Conservation (phyloP, 1,140 invertebrate genomes). For the Antheraea pernyi region DNA sequence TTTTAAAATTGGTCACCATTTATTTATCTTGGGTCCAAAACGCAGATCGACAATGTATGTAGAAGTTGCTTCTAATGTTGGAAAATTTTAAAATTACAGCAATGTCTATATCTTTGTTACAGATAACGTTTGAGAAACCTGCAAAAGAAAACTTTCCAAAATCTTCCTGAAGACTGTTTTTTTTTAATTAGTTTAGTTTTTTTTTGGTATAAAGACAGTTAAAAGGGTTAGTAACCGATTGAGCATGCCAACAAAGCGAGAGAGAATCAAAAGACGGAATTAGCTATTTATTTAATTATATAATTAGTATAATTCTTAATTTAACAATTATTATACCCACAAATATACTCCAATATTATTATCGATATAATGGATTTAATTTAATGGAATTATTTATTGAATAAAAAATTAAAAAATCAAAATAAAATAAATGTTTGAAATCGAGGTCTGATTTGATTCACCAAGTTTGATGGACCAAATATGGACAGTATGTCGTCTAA, state of each 20-base stretch:
- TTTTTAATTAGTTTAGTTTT: conserved; percentile 43
- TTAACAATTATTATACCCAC: conserved; percentile 22
- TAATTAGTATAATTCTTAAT: conserved; percentile 52
- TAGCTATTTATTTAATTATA: conserved; percentile 69
- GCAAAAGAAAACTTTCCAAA: conserved; percentile 71
- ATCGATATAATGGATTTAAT: conserved; percentile 15
- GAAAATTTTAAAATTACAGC: no score
- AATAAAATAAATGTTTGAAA: conserved; percentile 17
- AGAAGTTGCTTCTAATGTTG: no score
- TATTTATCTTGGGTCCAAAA: no score
- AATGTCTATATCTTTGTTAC: conserved; percentile 46
- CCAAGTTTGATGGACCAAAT: conserved; percentile 47
- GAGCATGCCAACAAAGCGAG: conserved; percentile 67
- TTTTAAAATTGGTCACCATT: no score
- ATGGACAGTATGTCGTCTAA: conserved; percentile 78
- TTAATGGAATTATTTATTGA: conserved; percentile 2
- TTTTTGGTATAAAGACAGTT: conserved; percentile 54
- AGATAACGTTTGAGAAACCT: conserved; percentile 65
- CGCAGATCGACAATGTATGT: no score
- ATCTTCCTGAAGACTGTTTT: conserved; percentile 72
- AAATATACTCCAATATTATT: conserved; percentile 19
- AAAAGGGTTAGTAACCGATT: conserved; percentile 33
- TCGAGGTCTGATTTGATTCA: conserved; percentile 17
- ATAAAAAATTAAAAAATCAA: not conserved
- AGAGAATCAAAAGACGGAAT: conserved; percentile 76